Evolutionary conservation across 1,140 invertebrate species (phyloP), one percentile per base, ranked within the genome.

Genomic region (Nasonia longicornis): DNA sequence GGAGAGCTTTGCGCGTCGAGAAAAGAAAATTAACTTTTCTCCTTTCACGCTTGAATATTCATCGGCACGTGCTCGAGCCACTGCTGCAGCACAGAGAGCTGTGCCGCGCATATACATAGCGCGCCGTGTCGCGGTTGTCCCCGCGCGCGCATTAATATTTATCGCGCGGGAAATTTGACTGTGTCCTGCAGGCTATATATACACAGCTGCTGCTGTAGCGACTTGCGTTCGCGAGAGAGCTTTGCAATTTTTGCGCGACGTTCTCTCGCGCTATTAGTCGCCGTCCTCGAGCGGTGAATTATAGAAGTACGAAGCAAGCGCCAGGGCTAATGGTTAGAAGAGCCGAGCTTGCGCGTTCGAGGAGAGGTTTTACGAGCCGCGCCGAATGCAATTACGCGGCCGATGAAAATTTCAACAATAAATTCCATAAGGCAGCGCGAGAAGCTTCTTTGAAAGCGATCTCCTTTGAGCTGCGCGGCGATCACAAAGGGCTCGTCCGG

Each of bases 1-100:
- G 2, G 2, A 7, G 4, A n/a, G 64, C 64, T 67, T 58, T 58
- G 1, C 3, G 67, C 31, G 12, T 42, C 0, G 66, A 81, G 73
- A 84, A 86, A 81, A 85, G 84, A 84, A 84, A 85, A 86, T 86
- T 84, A 84, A 83, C 84, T 85, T 85, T 82, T 84, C 84, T 85
- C 84, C 82, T 77, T 83, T 84, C 75, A 63, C 71, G 83, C 82
- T 69, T 87, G 85, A 86, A 87, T 87, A 87, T 86, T 87, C 85
- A 87, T 87, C 83, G 82, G 74, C 85, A 85, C 84, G 85, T 84
- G 81, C 83, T 16, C 52, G 52, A 42, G 38, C 38, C 7, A 42
- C 38, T 42, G 38, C 38, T 42, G 31, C 4, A 26, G 35, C 35
- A 38, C 35, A 38, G 3, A 38, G 3, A 38, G 38, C 31, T 35